Conservation (phyloP, 2,888 invertebrate species). For the Himalopsyche kuldschensis region DNA sequence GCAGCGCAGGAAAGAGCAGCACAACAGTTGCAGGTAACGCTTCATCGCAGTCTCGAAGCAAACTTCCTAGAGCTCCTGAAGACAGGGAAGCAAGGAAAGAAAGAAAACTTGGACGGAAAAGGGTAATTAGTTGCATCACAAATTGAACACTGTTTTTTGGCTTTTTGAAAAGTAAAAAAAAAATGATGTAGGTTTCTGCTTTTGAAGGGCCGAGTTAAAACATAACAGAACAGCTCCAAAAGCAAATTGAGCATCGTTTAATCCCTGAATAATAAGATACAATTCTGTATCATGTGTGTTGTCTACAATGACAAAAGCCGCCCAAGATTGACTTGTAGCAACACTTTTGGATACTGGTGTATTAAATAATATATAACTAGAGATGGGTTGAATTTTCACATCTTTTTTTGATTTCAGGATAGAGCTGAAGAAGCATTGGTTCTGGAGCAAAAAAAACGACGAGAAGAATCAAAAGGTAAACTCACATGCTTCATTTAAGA, state of each 20-base stretch:
- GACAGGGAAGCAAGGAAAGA: slow-evolving; percentile 80
- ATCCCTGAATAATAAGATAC: too few relatives aligned
- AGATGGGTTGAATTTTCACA: background rate
- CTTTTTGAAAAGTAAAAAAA: too few relatives aligned
- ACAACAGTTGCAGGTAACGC: background rate
- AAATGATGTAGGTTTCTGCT: too few relatives aligned
- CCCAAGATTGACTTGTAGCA: too few relatives aligned
- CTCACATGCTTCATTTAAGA: background rate
- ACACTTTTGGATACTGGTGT: too few relatives aligned
- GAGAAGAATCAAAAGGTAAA: slow-evolving; percentile 78
- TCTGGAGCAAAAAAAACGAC: slow-evolving; percentile 74
- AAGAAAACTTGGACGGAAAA: slow-evolving; percentile 77
- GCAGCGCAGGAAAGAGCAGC: slow-evolving; percentile 13
- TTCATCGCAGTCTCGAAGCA: background rate
- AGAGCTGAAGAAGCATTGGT: slow-evolving; percentile 70
- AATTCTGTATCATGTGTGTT: too few relatives aligned
- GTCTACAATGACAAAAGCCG: too few relatives aligned
- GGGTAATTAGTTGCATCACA: slow-evolving; percentile 54
- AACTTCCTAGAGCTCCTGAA: slow-evolving; percentile 65
- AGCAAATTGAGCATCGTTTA: too few relatives aligned
- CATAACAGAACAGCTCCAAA: too few relatives aligned
- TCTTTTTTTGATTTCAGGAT: slow-evolving; percentile 57
- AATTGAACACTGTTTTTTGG: too few relatives aligned
- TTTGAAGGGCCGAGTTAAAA: too few relatives aligned
- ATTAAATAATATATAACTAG: background rate